Evolutionary conservation across 2,797 vertebrate genomes (phyloP).

Genomic region (Tragopan temminckii): DNA sequence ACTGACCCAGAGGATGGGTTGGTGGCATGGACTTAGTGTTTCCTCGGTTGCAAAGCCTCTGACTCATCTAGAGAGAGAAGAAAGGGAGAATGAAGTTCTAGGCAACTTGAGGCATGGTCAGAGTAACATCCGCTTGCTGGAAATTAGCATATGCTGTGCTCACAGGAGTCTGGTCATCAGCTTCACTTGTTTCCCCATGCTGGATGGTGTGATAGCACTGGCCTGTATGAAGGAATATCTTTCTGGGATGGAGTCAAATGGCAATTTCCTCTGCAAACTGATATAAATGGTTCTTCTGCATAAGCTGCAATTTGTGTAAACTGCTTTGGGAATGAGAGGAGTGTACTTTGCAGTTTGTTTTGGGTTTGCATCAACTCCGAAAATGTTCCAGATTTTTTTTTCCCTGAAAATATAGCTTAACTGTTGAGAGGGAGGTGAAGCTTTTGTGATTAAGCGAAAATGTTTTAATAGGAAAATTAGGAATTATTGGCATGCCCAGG

Average conservation of each 20-base stretch:
- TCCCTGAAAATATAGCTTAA: not conserved
- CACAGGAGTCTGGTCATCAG: rapidly evolving
- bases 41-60: rapidly evolving
- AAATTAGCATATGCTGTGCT: rapidly evolving
- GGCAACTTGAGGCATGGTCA: not conserved
- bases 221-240: rapidly evolving
- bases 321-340: not conserved
- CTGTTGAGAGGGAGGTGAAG: not conserved
- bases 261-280: not conserved
- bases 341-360: not conserved
- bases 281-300: not conserved
- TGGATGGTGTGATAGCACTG: not conserved
- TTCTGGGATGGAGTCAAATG: not conserved
- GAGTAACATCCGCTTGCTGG: rapidly evolving
- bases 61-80: not conserved
- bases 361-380: slow-evolving; percentile 5
- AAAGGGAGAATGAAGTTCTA: not conserved
- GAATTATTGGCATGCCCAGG: not conserved
- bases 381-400: not conserved
- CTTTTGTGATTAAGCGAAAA: not conserved
- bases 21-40: not conserved
- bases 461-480: not conserved
- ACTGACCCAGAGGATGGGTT: not conserved
- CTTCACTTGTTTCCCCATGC: rapidly evolving
- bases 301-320: not conserved